Conservation (phyloP, 2,888 invertebrate genomes). For the Gnatocerus cornutus region DNA sequence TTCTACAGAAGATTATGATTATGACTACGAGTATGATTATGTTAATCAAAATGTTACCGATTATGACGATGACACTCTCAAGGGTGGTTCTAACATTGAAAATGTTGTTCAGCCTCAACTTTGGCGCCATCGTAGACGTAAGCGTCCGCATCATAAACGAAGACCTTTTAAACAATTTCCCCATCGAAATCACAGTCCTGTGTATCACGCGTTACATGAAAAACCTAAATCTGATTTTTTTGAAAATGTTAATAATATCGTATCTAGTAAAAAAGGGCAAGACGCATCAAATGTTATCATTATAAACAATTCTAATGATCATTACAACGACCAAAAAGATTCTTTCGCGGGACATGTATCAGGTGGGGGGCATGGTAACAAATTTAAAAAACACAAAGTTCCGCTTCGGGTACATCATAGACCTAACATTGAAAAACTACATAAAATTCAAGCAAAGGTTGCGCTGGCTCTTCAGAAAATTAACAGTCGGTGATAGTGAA, state of each 20-base stretch:
- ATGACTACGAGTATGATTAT: constrained; percentile 54
- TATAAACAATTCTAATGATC: constrained; percentile 61
- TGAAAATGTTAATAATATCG: constrained; percentile 10
- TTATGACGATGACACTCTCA: constrained; percentile 35
- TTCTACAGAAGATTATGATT: constrained; percentile 20
- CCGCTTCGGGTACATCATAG: constrained; percentile 7
- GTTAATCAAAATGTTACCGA: constrained; percentile 30
- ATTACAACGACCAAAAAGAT: constrained; percentile 50
- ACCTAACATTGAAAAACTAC: constrained; percentile 41
- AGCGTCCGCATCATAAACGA: constrained; percentile 11
- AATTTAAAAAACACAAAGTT: constrained; percentile 10
- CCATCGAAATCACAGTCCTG: constrained; percentile 35
- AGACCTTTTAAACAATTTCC: constrained; percentile 1
- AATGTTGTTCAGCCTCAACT: constrained; percentile 36
- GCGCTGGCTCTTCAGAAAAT: constrained; percentile 35
- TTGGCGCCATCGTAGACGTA: constrained; percentile 37
- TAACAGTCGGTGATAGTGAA: not conserved
- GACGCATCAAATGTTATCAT: constrained; percentile 56
- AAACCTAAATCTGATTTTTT: constrained; percentile 22
- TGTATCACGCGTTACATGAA: constrained; percentile 30
- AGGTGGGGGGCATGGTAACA: not conserved
- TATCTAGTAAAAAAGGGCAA: constrained; percentile 29
- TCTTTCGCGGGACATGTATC: constrained; percentile 22
- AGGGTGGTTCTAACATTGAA: constrained; percentile 15
- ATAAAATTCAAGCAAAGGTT: constrained; percentile 34